Evolutionary conservation across 2,797 vertebrate genomes (phyloP).

Genomic region (Ataeniobius toweri): DNA sequence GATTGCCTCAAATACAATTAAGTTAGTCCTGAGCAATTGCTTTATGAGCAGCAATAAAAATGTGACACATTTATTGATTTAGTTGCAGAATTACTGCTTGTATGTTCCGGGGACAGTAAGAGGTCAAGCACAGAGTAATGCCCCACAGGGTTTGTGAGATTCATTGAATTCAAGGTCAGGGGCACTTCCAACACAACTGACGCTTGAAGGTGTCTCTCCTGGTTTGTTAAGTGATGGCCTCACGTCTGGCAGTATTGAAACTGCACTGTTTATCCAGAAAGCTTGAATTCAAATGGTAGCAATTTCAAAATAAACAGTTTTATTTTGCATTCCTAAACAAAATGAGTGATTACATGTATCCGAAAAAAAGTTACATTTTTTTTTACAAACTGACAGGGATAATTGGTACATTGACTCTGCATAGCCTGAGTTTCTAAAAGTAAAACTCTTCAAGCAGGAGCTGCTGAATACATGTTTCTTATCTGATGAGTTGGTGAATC

Average conservation of each 20-base stretch:
- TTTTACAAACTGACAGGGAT: background rate
- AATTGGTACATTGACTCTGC: background rate
- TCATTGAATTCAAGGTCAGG: slow-evolving; percentile 1
- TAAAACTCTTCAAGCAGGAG: background rate
- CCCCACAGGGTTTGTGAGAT: background rate
- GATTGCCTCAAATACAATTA: background rate
- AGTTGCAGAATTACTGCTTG: slow-evolving; percentile 2
- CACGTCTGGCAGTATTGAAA: background rate
- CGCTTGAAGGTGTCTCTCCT: background rate
- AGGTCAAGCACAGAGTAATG: slow-evolving; percentile 3
- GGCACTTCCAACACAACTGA: background rate
- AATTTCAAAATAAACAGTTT: background rate
- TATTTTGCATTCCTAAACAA: background rate
- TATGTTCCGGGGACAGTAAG: background rate
- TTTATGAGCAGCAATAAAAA: slow-evolving; percentile 4
- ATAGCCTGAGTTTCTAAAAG: no score
- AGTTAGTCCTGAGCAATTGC: background rate
- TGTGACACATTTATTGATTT: slow-evolving; percentile 14
- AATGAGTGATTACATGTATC: background rate
- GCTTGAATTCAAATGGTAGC: background rate
- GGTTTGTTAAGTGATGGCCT: background rate
- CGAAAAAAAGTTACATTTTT: background rate
- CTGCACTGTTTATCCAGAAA: background rate
- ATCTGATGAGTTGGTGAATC: background rate
- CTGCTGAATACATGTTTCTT: background rate